Base-by-base conservation (phyloP, 2,113 vertebrate genomes). In the Rhinogobius similis region DNA sequence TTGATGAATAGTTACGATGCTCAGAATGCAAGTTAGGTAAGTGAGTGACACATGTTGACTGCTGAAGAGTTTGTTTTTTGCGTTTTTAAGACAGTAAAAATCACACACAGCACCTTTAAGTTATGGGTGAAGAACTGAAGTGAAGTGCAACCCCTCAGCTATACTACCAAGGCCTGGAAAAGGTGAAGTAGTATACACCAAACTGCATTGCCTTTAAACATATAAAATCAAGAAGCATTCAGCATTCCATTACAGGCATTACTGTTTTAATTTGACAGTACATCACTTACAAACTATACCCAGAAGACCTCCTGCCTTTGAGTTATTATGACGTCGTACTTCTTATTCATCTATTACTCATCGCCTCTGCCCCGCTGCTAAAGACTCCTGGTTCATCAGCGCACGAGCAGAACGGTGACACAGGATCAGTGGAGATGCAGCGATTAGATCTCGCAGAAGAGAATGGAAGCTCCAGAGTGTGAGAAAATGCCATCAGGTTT, bases 361-460 rank as follows among this genome's bases (percentile, higher is more conserved):
- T 64, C 65, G 53, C 70, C 63, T 73, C 24, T 72, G 32, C 68
- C 76, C 80, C 72, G 71, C 74, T 46, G 12, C 50, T n/a, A 62
- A 62, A 61, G 53, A 69, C 68, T 86, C 71, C 29, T 62, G 75
- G 71, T 62, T 68, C 77, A 75, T 61, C 70, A 50, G 46, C n/a
- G 6, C 52, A 71, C 65, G 55, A 81, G 64, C 50, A 76, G 63
- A 81, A 81, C 73, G 67, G 78, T 78, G 75, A 83, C 81, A 82
- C 71, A 62, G 5, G n/a, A 86, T 88, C 84, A 78, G 87, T 88
- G 68, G 67, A 79, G 41, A 75, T 72, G 26, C 73, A 78, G 76
- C 83, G 82, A 88, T 85, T 75, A 72, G 43, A 81, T 75, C 78
- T 82, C 77, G 65, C 73, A 77, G 76, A 56, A 55, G 73, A 75